Evolutionary conservation across 2,113 vertebrate genomes (phyloP).

Genomic region (Pygoscelis antarcticus): DNA sequence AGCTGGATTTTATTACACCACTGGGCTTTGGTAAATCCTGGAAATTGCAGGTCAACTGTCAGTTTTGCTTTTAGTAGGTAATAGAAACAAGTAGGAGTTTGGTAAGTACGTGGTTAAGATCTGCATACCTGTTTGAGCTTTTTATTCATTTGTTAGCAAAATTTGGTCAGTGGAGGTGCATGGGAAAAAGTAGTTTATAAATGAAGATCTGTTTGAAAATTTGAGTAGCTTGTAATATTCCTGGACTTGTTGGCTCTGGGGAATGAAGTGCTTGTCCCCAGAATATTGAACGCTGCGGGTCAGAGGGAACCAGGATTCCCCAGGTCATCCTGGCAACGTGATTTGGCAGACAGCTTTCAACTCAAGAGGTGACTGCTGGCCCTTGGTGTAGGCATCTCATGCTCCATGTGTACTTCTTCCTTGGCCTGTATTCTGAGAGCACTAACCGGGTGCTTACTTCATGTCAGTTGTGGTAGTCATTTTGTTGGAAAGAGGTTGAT

Average conservation of each 20-base stretch:
- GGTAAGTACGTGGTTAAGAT: neutral
- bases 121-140: neutral
- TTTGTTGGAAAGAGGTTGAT: neutral
- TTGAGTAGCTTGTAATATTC: neutral
- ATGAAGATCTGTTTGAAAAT: neutral
- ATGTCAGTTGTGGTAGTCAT: neutral
- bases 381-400: neutral
- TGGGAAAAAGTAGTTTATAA: neutral
- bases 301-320: neutral
- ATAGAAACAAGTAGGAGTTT: neutral
- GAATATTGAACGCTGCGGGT: rapidly evolving
- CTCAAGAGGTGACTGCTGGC: neutral
- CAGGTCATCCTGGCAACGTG: neutral
- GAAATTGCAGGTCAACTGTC: neutral
- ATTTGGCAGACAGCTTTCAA: neutral
- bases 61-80: neutral
- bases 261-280: neutral
- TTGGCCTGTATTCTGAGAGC: neutral
- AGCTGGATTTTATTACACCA: neutral
- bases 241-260: neutral
- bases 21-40: neutral
- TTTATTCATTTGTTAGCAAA: neutral
- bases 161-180: neutral
- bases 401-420: neutral
- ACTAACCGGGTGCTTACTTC: neutral